Conservation (phyloP, 2,888 invertebrate species). For the Ectemnius cavifrons region DNA sequence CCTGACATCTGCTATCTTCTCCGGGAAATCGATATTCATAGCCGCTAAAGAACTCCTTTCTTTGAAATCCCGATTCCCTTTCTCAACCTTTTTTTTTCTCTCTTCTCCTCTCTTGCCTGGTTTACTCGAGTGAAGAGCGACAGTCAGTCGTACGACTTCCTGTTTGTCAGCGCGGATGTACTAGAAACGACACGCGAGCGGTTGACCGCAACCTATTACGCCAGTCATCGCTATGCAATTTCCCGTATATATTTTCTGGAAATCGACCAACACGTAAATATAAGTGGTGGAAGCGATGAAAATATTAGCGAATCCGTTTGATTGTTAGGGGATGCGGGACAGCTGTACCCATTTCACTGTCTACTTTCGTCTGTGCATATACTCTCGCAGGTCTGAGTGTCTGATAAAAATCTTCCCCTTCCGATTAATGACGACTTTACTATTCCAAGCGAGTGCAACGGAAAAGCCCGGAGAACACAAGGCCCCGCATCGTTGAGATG, state of each 20-base stretch:
- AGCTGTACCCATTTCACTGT: constrained; percentile 56
- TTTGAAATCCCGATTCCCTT: background rate
- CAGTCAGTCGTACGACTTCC: background rate
- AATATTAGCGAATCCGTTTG: background rate
- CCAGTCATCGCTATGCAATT: no score
- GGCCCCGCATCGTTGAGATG: constrained; percentile 65
- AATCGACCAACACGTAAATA: no score
- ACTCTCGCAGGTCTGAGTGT: no score
- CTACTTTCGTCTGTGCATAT: no score
- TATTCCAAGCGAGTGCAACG: constrained; percentile 40
- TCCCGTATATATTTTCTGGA: no score
- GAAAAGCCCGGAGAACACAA: constrained; percentile 49
- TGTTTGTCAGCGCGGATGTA: background rate
- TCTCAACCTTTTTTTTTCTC: constrained; percentile 17
- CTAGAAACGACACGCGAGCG: constrained; percentile 4
- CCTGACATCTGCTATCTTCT: constrained; percentile 44
- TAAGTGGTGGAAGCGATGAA: background rate
- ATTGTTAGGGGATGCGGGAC: constrained; percentile 65
- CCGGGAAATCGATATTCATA: constrained; percentile 7
- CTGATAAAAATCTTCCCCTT: no score
- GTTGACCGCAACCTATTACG: no score
- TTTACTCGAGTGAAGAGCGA: constrained; percentile 19
- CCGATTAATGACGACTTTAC: constrained; percentile 47
- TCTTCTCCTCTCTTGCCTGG: background rate
- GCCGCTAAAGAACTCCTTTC: background rate